These are phyloP conservation scores for Yponomeuta cagnagella DNA, from an alignment of 2,888 invertebrate species.

Conservation along the genomic window DNA sequence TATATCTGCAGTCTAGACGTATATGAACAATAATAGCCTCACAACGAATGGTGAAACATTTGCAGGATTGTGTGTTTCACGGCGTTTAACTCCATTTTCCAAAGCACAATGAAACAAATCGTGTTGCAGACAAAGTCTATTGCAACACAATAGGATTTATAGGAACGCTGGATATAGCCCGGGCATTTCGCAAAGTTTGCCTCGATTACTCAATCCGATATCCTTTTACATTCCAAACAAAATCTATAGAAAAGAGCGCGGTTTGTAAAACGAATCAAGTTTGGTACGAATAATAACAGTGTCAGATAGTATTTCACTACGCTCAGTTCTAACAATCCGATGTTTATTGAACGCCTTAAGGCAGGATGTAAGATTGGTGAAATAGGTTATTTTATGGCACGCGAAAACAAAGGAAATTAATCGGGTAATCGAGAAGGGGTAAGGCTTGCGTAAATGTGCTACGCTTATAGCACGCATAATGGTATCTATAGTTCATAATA, in stretches of 20 bases:
- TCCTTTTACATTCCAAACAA: not conserved
- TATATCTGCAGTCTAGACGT: too few species aligned
- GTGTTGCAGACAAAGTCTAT: conserved; percentile 6
- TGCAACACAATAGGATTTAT: conserved; percentile 15
- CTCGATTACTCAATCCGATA: not conserved
- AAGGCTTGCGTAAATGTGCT: too few species aligned
- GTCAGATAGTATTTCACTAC: not conserved
- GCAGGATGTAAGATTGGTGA: not conserved
- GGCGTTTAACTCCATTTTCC: conserved; percentile 2
- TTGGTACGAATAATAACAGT: not conserved
- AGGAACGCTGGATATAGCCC: conserved; percentile 6
- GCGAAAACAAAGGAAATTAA: not conserved
- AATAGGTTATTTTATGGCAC: not conserved
- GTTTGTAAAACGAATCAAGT: not conserved
- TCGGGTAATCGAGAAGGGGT: too few species aligned
- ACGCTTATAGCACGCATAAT: too few species aligned
- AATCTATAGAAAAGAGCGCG: not conserved
- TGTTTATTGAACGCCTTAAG: conserved; percentile 1
- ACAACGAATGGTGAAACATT: not conserved
- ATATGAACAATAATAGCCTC: not conserved
- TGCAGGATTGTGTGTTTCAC: not conserved
- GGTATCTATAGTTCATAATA: too few species aligned
- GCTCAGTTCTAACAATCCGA: conserved; percentile 1
- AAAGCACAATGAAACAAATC: conserved; percentile 9
- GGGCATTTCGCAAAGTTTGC: conserved; percentile 11